phyloP scores from a whole-genome alignment of 2,113 vertebrate species.

The Hypanus sabinus region DNA sequence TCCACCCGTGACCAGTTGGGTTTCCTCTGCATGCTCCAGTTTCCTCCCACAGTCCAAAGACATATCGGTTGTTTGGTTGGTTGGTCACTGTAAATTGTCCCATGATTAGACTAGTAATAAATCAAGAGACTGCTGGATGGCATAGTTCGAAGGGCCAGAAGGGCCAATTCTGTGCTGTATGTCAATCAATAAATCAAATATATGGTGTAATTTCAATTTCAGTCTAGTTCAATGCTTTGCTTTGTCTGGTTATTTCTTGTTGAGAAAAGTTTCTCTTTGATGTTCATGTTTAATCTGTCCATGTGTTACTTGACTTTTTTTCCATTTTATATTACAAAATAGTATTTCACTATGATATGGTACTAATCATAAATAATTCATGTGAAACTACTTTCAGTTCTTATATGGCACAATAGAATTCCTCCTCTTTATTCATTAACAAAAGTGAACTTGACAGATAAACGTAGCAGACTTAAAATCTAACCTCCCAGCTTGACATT shows the following conservation, averaged over 20 bases:
- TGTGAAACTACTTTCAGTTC: background rate
- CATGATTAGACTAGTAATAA: no score
- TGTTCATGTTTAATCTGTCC: background rate
- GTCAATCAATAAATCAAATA: no score
- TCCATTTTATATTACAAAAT: background rate
- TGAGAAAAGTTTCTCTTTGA: background rate
- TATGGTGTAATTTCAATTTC: background rate
- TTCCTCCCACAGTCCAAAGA: no score
- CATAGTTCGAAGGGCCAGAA: no score
- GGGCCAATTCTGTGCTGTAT: no score
- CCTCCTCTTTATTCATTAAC: background rate
- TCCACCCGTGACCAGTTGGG: no score
- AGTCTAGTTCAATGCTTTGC: background rate
- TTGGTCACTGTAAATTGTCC: no score
- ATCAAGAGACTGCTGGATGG: no score
- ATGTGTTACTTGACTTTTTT: background rate
- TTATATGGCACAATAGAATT: background rate
- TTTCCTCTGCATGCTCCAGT: no score
- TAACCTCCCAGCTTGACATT: no score
- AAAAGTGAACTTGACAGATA: background rate
- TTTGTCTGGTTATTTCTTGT: background rate
- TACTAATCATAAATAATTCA: background rate
- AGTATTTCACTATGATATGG: background rate
- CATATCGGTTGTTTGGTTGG: no score
- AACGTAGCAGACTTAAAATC: background rate